Base-by-base conservation (phyloP, 2,888 invertebrate genomes). In the Hyles lineata region DNA sequence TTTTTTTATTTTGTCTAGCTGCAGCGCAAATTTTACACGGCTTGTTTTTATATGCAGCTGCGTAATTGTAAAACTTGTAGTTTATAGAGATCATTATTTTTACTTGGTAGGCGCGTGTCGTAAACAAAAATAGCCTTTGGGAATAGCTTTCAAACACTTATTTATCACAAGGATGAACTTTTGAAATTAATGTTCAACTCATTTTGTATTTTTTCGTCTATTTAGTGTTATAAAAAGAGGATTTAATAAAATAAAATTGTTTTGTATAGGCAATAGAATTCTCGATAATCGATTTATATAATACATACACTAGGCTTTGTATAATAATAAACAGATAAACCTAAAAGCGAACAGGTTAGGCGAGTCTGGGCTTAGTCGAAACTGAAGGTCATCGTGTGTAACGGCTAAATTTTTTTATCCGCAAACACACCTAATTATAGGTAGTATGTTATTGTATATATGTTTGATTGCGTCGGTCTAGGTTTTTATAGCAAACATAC, bases 291-390 rank as follows among this genome's bases (percentile, higher is more conserved):
- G 15, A 50, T 67, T 67, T 67, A 67, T 67, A 50, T 23, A 52
- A 63, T 59, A 58, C 43, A 25, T 29, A 25, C 50, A 25, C 70
- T 59, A 61, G 69, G 60, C 72, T 70, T 58, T 67, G 35, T 25
- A 29, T 72, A 72, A 72, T 70, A 59, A 60, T 50, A 72, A 19
- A 50, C 50, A 72, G 63, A 43, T 23, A 43, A 72, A 67, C 70
- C 72, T 72, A 70, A 59, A 50, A 25, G 50, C 63, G 72, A 72
- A 72, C 72, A 67, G 72, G 72, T 72, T 72, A 21, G 17, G 59
- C 72, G 5, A 72, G 72, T 72, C 60, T 60, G 72, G 23, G 52
- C 19, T 52, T 70, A 59, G 60, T 50, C 50, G 72, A 67, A 67
- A 43, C 32, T 32, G 72, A 72, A 72, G 72, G 72, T 61, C 72